These are phyloP conservation scores for Hylaeus anthracinus DNA, from an alignment of 1,140 invertebrate genomes.

Conservation along the genomic window DNA sequence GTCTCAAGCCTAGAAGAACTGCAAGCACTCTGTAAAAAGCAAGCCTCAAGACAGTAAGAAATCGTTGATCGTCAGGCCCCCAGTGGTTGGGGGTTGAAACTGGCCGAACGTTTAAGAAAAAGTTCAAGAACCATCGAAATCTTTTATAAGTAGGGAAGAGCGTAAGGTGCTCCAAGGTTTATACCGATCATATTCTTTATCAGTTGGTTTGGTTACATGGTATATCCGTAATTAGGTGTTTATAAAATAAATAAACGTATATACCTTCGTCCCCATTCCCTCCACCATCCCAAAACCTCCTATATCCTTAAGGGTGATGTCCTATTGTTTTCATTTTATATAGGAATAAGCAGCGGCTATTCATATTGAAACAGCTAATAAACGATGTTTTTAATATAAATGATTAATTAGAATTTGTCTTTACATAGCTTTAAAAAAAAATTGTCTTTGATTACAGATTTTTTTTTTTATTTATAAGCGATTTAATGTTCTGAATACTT, in stretches of 20 bases:
- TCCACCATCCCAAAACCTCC: constrained; percentile 75
- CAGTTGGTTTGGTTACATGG: constrained; percentile 71
- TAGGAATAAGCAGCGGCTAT: constrained; percentile 39
- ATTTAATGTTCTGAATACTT: too few species aligned
- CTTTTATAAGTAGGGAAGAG: constrained; percentile 72
- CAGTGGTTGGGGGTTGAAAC: constrained; percentile 70
- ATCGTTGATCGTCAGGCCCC: constrained; percentile 70
- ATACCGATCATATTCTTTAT: constrained; percentile 80
- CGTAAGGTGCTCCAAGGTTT: constrained; percentile 69
- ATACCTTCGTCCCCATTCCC: constrained; percentile 64
- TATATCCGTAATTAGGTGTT: constrained; percentile 54
- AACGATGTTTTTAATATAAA: constrained; percentile 34
- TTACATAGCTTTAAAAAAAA: neutral
- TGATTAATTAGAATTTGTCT: neutral
- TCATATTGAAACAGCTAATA: constrained; percentile 45
- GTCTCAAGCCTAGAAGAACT: constrained; percentile 79
- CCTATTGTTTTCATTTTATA: constrained; percentile 51
- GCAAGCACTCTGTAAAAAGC: constrained; percentile 56
- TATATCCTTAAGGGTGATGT: constrained; percentile 38
- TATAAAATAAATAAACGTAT: constrained; percentile 56
- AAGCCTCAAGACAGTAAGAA: constrained; percentile 73
- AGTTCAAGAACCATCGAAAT: constrained; percentile 71
- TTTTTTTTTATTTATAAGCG: neutral
- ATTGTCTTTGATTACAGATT: too few species aligned
- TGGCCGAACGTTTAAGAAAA: constrained; percentile 69